Evolutionary conservation across 2,888 invertebrate species (phyloP).

Genomic region (Matsumyia berberina): DNA sequence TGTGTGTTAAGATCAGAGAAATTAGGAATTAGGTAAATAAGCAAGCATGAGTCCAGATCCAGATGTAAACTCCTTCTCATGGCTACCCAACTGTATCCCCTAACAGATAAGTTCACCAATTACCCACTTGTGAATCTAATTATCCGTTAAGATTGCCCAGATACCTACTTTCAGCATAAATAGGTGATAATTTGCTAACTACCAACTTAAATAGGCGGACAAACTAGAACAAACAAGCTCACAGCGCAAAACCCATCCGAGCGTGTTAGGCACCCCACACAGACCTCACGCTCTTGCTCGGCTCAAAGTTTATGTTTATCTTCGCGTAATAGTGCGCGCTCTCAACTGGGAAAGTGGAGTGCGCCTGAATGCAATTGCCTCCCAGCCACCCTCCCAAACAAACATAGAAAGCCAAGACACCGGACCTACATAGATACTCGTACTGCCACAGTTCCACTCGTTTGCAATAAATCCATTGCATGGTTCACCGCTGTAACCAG

Average conservation of each 20-base stretch:
- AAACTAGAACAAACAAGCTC: conserved; percentile 38
- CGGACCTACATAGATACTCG: neutral
- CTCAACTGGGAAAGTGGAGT: conserved; percentile 31
- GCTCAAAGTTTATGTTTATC: conserved; percentile 10
- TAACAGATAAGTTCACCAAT: neutral
- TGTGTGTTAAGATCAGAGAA: no score
- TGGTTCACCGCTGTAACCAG: conserved; percentile 44
- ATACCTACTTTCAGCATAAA: neutral
- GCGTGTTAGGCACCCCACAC: conserved; percentile 27
- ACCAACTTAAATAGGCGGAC: conserved; percentile 13
- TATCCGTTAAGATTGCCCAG: neutral
- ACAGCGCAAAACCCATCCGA: conserved; percentile 26
- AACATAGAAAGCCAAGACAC: neutral
- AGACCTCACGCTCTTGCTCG: neutral
- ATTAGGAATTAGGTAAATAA: no score
- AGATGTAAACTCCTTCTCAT: no score
- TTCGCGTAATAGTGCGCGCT: conserved; percentile 18
- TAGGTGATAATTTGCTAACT: conserved; percentile 63
- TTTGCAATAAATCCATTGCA: conserved; percentile 63
- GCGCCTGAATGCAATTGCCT: conserved; percentile 24
- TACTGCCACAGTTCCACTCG: conserved; percentile 56
- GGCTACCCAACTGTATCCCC: no score
- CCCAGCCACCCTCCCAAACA: conserved; percentile 3
- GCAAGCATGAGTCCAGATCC: no score
- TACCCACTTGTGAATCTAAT: neutral